Evolutionary conservation across 2,113 vertebrate species (phyloP).

Genomic region (Tachuris rubrigastra): DNA sequence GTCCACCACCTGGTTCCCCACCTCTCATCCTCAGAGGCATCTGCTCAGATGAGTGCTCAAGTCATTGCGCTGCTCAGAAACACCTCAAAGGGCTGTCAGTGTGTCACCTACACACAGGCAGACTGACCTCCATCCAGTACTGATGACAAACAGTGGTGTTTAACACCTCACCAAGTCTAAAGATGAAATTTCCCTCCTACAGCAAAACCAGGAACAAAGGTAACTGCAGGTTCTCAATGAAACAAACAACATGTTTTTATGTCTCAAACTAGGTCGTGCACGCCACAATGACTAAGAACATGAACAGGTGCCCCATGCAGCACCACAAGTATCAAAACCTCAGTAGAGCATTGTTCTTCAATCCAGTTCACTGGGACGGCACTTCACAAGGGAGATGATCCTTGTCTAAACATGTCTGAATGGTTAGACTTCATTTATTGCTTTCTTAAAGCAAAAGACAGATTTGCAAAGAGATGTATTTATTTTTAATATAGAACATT

Average conservation of each 20-base stretch:
- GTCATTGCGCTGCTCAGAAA: not conserved
- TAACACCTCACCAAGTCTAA: not conserved
- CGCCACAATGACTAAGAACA: not conserved
- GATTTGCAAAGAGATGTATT: not conserved
- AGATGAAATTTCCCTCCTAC: not conserved
- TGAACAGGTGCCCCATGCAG: not conserved
- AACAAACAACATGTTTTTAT: not conserved
- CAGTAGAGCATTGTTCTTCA: not conserved
- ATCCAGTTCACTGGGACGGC: not conserved
- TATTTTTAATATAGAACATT: constrained; percentile 8
- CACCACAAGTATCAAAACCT: not conserved
- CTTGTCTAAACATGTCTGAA: not conserved
- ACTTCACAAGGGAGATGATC: not conserved
- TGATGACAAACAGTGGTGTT: not conserved
- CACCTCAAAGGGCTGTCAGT: not conserved
- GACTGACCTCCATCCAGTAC: rapidly evolving
- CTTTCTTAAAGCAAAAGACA: not conserved
- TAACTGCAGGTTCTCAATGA: not conserved
- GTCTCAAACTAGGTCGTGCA: not conserved
- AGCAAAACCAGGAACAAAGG: not conserved
- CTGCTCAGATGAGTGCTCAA: not conserved
- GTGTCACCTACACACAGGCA: not conserved
- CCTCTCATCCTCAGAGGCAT: not conserved
- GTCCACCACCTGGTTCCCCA: not conserved
- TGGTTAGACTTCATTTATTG: not conserved